phyloP scores from a whole-genome alignment of 1,140 invertebrate species.

The Hesperophylax magnus region DNA sequence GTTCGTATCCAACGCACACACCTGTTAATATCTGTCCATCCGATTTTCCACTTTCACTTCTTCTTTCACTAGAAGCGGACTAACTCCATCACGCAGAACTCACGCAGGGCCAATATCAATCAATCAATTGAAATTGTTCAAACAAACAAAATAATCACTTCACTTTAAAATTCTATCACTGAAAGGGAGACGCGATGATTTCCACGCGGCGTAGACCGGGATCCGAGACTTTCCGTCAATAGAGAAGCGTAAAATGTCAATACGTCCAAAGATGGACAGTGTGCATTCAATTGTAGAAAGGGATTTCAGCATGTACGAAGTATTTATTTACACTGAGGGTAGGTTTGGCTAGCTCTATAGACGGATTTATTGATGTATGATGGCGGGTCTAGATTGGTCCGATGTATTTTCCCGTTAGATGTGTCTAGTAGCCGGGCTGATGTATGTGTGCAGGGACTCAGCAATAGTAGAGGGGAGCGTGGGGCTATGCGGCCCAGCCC shows the following conservation, averaged over 20 bases:
- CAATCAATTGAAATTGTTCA: conserved; percentile 18
- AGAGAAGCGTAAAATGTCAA: too few species aligned
- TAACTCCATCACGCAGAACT: neutral
- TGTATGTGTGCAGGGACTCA: conserved; percentile 65
- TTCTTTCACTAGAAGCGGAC: neutral
- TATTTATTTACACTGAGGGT: too few species aligned
- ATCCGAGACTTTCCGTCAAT: too few species aligned
- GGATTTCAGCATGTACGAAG: too few species aligned
- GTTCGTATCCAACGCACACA: conserved; percentile 22
- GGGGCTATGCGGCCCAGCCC: conserved; percentile 87
- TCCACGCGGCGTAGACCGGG: too few species aligned
- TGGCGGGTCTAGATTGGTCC: too few species aligned
- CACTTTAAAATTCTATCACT: conserved; percentile 2
- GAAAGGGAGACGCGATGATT: neutral
- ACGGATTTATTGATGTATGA: too few species aligned
- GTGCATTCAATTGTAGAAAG: too few species aligned
- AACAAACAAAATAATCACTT: conserved; percentile 22
- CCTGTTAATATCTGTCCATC: conserved; percentile 8
- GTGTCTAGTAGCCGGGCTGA: neutral
- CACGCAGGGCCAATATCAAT: neutral
- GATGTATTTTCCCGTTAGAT: too few species aligned
- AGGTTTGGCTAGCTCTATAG: too few species aligned
- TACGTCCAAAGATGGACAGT: too few species aligned
- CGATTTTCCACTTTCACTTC: neutral
- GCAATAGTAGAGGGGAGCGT: conserved; percentile 67